Base-by-base conservation (phyloP, 2,113 vertebrate species). In the Hiodon tergisus region DNA sequence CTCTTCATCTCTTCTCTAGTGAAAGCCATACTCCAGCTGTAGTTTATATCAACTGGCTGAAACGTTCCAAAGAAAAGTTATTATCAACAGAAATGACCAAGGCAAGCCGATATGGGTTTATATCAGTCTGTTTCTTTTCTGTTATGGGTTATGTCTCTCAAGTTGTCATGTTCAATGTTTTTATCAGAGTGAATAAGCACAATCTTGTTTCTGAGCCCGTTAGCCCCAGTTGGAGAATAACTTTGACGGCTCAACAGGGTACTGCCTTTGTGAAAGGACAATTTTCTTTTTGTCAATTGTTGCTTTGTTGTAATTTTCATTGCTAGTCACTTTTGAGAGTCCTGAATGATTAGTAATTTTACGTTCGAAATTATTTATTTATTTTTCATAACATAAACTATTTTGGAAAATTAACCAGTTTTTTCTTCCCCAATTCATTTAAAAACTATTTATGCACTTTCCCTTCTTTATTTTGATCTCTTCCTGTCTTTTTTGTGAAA, bases 71-170 rank as follows among this genome's bases (percentile, higher is more conserved):
- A 17, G 9, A 62, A 62, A 16, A 14, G 52, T 2, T 58, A 55
- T 50, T 62, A 61, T 72, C 58, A 61, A 63, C 16, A 72, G 57
- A n/a, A 61, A 73, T 63, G 47, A n/a, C 16, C 9, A 46, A 61
- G 48, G 59, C 14, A 73, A 62, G 59, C n/a, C 47, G 52, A 47
- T 53, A 73, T 63, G n/a, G 50, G 60, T n/a, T 51, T 17, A 14
- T 11, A n/a, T 73, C 4, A 11, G 58, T 31, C 5, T 51, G 8
- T 3, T 50, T 72, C n/a, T 55, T 14, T 8, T 65, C n/a, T 54
- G n/a, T 6, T 5, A 14, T 16, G 61, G 4, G 1, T 31, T 31
- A 31, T 55, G 61, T 52, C 50, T 4, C 7, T 69, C 50, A 53
- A 9, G n/a, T 14, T 7, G n/a, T 47, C 72, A 55, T 53, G 59